Base-by-base conservation (phyloP, 23 tunicate genomes). In the Diplosoma virens region DNA sequence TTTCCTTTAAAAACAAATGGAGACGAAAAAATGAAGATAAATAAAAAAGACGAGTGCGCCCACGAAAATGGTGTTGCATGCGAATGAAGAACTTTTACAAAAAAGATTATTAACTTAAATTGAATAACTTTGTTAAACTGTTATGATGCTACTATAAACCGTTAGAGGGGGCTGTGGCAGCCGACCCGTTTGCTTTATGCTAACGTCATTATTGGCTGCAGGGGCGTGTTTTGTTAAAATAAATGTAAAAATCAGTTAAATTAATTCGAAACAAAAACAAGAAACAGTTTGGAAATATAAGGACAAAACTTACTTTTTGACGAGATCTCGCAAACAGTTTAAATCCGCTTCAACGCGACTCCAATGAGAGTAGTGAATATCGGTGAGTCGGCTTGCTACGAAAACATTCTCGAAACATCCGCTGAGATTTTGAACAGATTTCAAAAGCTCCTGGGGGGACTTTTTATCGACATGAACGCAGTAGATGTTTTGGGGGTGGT, bases 401-500 rank as follows among this genome's bases (percentile, higher is more conserved):
- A 93, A 86, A 24, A 93, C 98, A 52, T 93, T 93, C 5, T 54
- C 47, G 69, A 93, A 86, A 67, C 98, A 93, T 1, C 33, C 59
- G 24, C 80, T 9, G 1, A 94, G 34, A 20, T 37, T 59, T 35
- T 26, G 48, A 33, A 83, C 76, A 0, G 52, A 67, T 0, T 76
- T 32, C n/a, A 86, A 18, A 41, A 95, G 81, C 5, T 70, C 72
- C 27, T 36, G 37, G 7, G 89, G 73, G 1, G 96, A 84, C 61
- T 95, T 95, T 25, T 27, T 30, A 59, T 95, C 99, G 29, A 95
- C 95, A 58, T 95, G 99, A 47, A 95, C 70, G 72, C 99, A 95
- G 45, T 95, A 95, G 18, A 85, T 18, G 47, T 95, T 95, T 55
- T 95, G 88, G 14, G 99, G 99, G 4, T 77, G 92, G 58, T 95